A percentile compares a stretch with the other conserved stretches of the same genome.
Conservation (phyloP, 1,140 invertebrate species). For the Tetragonula clypearis region DNA sequence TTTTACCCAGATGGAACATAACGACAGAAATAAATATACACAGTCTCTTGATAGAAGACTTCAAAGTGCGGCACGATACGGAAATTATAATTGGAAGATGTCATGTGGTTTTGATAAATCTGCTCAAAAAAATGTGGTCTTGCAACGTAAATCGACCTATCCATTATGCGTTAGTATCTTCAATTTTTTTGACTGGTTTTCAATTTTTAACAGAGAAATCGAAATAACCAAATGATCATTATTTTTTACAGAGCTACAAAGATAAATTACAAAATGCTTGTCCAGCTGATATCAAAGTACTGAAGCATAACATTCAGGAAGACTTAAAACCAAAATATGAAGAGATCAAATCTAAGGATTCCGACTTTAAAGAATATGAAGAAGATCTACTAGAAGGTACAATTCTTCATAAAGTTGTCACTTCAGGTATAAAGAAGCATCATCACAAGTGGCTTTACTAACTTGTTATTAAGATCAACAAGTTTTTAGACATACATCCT, state of each 20-base stretch:
- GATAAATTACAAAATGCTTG: neutral
- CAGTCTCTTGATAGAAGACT: neutral
- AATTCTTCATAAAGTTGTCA: no score
- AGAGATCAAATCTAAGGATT: neutral
- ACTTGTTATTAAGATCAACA: no score
- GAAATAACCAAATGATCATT: neutral
- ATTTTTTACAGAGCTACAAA: constrained; percentile 1
- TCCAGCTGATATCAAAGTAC: neutral
- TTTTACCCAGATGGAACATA: neutral
- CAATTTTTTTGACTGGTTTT: neutral
- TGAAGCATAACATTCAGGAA: neutral
- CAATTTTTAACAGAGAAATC: neutral
- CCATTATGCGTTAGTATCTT: constrained; percentile 4
- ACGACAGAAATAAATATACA: neutral
- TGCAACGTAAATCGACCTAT: neutral
- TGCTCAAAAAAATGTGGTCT: neutral
- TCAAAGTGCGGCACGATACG: no score
- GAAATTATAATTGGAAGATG: constrained; percentile 29
- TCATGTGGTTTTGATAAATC: neutral
- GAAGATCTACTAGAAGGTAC: neutral
- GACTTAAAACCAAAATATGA: neutral
- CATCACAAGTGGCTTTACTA: neutral
- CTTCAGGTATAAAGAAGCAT: neutral
- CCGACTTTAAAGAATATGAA: constrained; percentile 13
- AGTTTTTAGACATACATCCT: neutral